Conservation (phyloP, 1,140 invertebrate species). For the Yoshiicerus persimilis region DNA sequence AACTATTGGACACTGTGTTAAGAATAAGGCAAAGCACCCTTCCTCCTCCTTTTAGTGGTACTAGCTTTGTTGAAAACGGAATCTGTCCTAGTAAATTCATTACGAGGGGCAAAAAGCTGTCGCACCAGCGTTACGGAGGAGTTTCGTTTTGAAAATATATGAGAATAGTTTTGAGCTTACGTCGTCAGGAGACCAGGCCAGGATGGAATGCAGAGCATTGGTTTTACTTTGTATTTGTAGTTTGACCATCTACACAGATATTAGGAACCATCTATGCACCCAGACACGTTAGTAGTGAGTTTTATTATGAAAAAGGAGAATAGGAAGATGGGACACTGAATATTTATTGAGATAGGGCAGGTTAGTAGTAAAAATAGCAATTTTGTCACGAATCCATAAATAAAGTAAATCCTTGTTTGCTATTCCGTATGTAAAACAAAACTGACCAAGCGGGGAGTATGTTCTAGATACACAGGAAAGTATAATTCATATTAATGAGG, state of each 20-base stretch:
- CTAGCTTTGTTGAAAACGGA: not conserved
- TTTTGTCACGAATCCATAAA: too few relatives aligned
- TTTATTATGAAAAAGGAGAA: not conserved
- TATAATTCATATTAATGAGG: too few relatives aligned
- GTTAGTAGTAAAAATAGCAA: not conserved
- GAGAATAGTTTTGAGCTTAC: slow-evolving; percentile 11
- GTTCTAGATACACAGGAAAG: too few relatives aligned
- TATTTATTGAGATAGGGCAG: not conserved
- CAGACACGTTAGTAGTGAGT: not conserved
- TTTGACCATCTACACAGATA: too few relatives aligned
- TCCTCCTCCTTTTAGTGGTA: not conserved
- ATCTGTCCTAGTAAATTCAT: not conserved
- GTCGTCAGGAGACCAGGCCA: too few relatives aligned
- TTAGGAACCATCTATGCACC: not conserved
- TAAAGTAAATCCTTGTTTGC: not conserved
- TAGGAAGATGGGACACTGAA: not conserved
- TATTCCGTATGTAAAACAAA: too few relatives aligned
- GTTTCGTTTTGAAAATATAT: not conserved
- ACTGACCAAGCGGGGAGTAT: too few relatives aligned
- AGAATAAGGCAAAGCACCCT: too few relatives aligned
- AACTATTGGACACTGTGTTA: not conserved
- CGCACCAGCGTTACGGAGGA: not conserved
- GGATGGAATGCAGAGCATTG: slow-evolving; percentile 8
- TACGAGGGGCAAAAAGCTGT: not conserved
- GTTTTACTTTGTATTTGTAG: too few relatives aligned